Evolutionary conservation across 2,113 vertebrate species (phyloP), one percentile per base, ranked within the genome.

Genomic region (Myocastor coypus): DNA sequence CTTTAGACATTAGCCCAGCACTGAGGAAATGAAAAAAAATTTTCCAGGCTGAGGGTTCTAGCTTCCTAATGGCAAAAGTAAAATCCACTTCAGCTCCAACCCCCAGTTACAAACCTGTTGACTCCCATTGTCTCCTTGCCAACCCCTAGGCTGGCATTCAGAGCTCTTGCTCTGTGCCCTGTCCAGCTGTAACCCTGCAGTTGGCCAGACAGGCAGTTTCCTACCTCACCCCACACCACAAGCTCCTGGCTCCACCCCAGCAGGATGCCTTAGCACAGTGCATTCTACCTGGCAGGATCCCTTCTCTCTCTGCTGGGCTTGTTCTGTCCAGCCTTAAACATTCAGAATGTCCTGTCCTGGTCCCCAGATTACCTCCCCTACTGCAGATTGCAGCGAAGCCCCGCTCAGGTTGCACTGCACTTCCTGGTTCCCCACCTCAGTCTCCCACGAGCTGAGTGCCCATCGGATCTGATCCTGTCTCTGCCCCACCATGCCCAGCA

Each of bases 211-310:
- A 22, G 26, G 73, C 42, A n/a, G 75, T n/a, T 64, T 52, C 32
- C 57, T 3, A 4, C 7, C n/a, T 37, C 20, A 1, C 10, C 26
- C 63, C 7, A 7, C 6, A 0, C 24, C 0, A 0, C 3, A 11
- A n/a, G 10, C 80, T 34, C 30, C 32, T 5, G 4, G 17, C 19
- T 24, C 4, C 0, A 3, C 32, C 37, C 22, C 0, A 0, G 50
- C 2, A 5, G 55, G 46, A 0, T 26, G 3, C 4, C 86, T 4
- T 9, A 22, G n/a, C 50, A 0, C 26, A 0, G 16, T 8, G 11
- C 64, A 80, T 75, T 86, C 75, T 50, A 0, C 19, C 71, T 8
- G 42, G 26, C 1, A 6, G 1, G 22, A 22, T 61, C 50, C 30
- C 34, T 61, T 66, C 7, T 46, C 11, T 68, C 46, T 64, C 63